Conservation (phyloP, 2,888 invertebrate species). For the Heliothis peltigera region DNA sequence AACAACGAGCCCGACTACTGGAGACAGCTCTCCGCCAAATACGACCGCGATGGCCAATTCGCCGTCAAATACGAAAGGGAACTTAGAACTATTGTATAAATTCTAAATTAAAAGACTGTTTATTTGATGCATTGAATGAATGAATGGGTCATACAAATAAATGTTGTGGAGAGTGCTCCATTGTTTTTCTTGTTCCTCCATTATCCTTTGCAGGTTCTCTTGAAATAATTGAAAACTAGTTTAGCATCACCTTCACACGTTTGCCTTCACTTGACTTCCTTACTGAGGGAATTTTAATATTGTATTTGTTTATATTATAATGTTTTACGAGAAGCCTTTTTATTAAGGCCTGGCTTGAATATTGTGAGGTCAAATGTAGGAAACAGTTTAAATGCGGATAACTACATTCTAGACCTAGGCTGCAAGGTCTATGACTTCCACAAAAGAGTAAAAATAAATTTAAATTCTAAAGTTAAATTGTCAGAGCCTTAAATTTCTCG, state of each 20-base stretch:
- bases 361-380: constrained; percentile 15
- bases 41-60: constrained; percentile 70
- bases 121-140: constrained; percentile 1
- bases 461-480: not conserved
- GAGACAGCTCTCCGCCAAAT: constrained; percentile 70
- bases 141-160: constrained; percentile 21
- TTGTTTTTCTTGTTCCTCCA: constrained; percentile 3
- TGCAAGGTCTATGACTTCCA: not conserved
- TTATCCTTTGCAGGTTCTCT: not conserved
- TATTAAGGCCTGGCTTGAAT: not conserved
- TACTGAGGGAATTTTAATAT: constrained; percentile 9
- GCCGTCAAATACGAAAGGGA: constrained; percentile 71
- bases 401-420: not conserved
- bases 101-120: constrained; percentile 22
- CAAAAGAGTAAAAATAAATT: not conserved
- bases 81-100: constrained; percentile 55
- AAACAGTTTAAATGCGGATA: constrained; percentile 10
- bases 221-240: constrained; percentile 15
- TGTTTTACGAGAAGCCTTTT: constrained; percentile 6
- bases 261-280: constrained; percentile 36
- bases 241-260: constrained; percentile 26
- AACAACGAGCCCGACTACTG: constrained; percentile 75
- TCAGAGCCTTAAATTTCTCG: not conserved
- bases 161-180: constrained; percentile 17
- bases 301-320: constrained; percentile 12